These are phyloP conservation scores for Junonia oenone DNA, from an alignment of 2,888 invertebrate species.

Conservation along the genomic window DNA sequence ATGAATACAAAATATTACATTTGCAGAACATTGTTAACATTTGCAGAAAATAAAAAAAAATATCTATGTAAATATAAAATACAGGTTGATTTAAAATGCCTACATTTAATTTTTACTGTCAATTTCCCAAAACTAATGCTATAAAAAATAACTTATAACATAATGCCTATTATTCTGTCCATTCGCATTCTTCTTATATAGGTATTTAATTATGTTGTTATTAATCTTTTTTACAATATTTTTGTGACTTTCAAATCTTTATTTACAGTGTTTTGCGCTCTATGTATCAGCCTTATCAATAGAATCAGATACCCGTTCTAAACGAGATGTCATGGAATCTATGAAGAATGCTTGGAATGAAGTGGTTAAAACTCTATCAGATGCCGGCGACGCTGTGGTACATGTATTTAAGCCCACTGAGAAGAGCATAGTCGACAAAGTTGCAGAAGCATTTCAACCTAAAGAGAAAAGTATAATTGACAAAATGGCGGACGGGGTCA, in stretches of 20 bases:
- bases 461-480: conserved; percentile 58
- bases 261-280: conserved; percentile 16
- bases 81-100: too few species aligned
- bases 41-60: too few species aligned
- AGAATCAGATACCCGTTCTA: conserved; percentile 36
- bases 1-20: too few species aligned
- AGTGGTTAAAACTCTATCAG: conserved; percentile 52
- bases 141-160: too few species aligned
- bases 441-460: conserved; percentile 63
- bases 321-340: conserved; percentile 62
- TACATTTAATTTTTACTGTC: too few species aligned
- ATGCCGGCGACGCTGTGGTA: conserved; percentile 63
- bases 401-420: conserved; percentile 66
- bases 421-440: conserved; percentile 54
- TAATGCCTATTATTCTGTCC: too few species aligned
- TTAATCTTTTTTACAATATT: not conserved
- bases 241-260: not conserved
- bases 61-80: too few species aligned
- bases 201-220: too few species aligned
- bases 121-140: too few species aligned
- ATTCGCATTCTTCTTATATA: too few species aligned
- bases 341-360: conserved; percentile 63
- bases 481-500: conserved; percentile 57
- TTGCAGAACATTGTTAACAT: too few species aligned
- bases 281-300: conserved; percentile 43